Evolutionary conservation across 2,113 vertebrate genomes (phyloP).

Genomic region (Brienomyrus brachyistius): DNA sequence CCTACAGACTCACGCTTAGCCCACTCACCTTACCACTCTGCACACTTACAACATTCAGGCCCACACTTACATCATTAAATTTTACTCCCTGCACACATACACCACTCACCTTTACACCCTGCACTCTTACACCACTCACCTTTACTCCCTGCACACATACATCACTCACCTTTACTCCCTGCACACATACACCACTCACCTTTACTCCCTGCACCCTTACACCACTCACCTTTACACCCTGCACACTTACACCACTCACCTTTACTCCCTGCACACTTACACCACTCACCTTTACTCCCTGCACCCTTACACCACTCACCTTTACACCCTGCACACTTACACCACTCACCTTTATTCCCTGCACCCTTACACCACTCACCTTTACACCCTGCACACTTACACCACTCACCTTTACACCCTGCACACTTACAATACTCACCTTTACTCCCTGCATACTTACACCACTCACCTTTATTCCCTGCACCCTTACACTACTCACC

Average conservation of each 20-base stretch:
- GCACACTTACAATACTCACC: background rate
- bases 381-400: background rate
- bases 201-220: too few species aligned
- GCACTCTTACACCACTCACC: background rate
- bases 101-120: too few species aligned
- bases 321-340: background rate
- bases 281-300: too few species aligned
- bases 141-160: background rate
- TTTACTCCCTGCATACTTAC: background rate
- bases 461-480: background rate
- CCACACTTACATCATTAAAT: background rate
- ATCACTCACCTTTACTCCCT: too few species aligned
- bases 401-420: background rate
- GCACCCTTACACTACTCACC: too few species aligned
- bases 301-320: too few species aligned
- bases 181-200: too few species aligned
- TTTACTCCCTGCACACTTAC: too few species aligned
- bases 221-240: too few species aligned
- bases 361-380: background rate
- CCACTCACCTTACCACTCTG: background rate
- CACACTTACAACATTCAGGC: background rate
- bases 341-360: too few species aligned
- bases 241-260: too few species aligned
- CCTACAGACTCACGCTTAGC: background rate
- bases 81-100: background rate